Conservation (phyloP, 2,888 invertebrate genomes). For the Lasioglossum oenotherae region DNA sequence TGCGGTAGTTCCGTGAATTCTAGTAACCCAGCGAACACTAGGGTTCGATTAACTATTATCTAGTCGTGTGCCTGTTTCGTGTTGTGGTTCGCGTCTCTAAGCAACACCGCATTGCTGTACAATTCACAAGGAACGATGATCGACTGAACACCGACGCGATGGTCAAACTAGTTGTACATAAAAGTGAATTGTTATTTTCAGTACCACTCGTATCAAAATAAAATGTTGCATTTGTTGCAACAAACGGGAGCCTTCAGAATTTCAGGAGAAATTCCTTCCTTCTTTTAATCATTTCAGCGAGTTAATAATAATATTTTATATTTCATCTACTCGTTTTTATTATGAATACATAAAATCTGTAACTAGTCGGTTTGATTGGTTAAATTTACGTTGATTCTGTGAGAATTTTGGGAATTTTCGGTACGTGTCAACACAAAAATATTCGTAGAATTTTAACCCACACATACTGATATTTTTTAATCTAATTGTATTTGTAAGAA, state of each 20-base stretch:
- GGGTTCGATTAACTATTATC: constrained; percentile 25
- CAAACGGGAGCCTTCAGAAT: no score
- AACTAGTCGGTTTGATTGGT: neutral
- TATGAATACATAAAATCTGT: neutral
- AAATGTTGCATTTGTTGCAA: no score
- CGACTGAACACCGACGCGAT: constrained; percentile 40
- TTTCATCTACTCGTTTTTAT: neutral
- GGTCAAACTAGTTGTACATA: constrained; percentile 34
- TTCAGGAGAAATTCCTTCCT: neutral
- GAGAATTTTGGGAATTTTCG: no score
- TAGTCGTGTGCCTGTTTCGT: constrained; percentile 29
- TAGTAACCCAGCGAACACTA: constrained; percentile 3
- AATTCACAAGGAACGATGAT: constrained; percentile 49
- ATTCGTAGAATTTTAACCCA: no score
- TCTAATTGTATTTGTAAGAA: no score
- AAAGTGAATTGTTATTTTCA: neutral
- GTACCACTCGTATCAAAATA: neutral
- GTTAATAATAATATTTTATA: neutral
- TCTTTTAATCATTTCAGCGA: no score
- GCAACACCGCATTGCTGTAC: constrained; percentile 72
- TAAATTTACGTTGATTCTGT: neutral
- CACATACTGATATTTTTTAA: no score
- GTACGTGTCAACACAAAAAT: no score
- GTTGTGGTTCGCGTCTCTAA: constrained; percentile 68
- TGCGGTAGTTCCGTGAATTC: neutral